Percentiles rank a stretch among this genome's conserved stretches.
These are phyloP conservation scores for Trochalopteron elliotii DNA, from an alignment of 2,113 vertebrate species.

Conservation along the genomic window DNA sequence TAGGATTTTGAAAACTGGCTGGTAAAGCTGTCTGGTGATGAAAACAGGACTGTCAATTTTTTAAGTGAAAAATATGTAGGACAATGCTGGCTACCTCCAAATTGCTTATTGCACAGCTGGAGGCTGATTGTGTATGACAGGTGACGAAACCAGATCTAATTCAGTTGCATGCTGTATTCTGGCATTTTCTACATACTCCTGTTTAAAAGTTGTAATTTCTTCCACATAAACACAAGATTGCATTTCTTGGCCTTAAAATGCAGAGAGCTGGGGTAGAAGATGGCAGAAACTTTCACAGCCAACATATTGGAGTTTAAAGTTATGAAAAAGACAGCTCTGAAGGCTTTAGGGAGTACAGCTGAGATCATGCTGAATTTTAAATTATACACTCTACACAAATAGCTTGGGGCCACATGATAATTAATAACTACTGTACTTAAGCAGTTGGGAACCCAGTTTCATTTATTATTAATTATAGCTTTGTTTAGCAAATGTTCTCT, in stretches of 20 bases:
- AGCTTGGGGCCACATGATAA: constrained; percentile 35
- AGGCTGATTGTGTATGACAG: not conserved
- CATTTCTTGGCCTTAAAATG: not conserved
- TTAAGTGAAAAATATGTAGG: not conserved
- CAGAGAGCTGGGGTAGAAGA: not conserved
- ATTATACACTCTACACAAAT: constrained; percentile 43
- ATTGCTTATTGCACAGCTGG: not conserved
- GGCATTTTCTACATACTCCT: not conserved
- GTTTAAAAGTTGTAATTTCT: constrained; percentile 1
- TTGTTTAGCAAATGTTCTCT: constrained; percentile 60
- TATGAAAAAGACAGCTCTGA: constrained; percentile 1
- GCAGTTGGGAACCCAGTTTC: constrained; percentile 25
- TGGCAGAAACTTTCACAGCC: not conserved
- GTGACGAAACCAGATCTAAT: constrained; percentile 18
- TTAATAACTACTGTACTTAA: constrained; percentile 64
- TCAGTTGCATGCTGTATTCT: not conserved
- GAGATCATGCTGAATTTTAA: constrained; percentile 42
- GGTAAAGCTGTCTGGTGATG: not conserved
- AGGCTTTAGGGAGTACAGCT: constrained; percentile 10
- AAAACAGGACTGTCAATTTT: not conserved
- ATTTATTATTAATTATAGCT: constrained; percentile 64
- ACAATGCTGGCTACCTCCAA: not conserved
- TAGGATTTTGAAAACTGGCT: not conserved
- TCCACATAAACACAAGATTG: not conserved
- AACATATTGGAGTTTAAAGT: not conserved